Evolutionary conservation across 2,888 invertebrate genomes (phyloP).

Genomic region (Platynereis dumerilii): DNA sequence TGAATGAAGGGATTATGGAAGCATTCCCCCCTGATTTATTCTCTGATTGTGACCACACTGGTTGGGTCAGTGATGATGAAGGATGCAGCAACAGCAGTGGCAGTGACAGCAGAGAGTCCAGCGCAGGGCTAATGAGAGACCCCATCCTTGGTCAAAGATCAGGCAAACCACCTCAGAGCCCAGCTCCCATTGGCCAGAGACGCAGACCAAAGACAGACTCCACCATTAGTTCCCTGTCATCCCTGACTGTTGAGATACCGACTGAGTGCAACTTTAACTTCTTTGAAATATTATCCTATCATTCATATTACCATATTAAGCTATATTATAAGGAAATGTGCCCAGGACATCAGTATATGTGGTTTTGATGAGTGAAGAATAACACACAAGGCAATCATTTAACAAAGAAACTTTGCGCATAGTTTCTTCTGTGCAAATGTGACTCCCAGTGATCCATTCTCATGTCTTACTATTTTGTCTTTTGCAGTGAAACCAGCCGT

Average conservation of each 20-base stretch:
- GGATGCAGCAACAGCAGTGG: conserved; percentile 53
- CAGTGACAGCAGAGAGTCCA: conserved; percentile 56
- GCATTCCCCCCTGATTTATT: too few species aligned
- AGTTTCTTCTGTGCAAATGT: too few species aligned
- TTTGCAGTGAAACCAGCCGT: conserved; percentile 43
- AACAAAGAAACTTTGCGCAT: too few species aligned
- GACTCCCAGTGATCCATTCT: too few species aligned
- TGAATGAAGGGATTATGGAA: too few species aligned
- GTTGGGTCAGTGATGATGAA: conserved; percentile 49
- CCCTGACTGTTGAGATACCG: conserved; percentile 30
- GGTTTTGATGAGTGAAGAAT: too few species aligned
- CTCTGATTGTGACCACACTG: conserved; percentile 25
- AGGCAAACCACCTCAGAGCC: conserved; percentile 15
- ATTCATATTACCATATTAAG: too few species aligned
- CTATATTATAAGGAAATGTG: too few species aligned
- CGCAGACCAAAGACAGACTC: neutral
- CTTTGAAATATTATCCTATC: neutral
- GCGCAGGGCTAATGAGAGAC: conserved; percentile 37
- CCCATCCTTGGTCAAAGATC: conserved; percentile 5
- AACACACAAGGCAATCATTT: too few species aligned
- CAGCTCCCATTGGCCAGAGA: conserved; percentile 16
- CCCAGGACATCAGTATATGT: too few species aligned
- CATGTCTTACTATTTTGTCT: too few species aligned
- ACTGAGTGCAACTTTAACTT: conserved; percentile 6
- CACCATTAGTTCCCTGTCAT: conserved; percentile 14